Base-by-base conservation (phyloP, 2,797 vertebrate genomes). In the Loris lydekkerianus region DNA sequence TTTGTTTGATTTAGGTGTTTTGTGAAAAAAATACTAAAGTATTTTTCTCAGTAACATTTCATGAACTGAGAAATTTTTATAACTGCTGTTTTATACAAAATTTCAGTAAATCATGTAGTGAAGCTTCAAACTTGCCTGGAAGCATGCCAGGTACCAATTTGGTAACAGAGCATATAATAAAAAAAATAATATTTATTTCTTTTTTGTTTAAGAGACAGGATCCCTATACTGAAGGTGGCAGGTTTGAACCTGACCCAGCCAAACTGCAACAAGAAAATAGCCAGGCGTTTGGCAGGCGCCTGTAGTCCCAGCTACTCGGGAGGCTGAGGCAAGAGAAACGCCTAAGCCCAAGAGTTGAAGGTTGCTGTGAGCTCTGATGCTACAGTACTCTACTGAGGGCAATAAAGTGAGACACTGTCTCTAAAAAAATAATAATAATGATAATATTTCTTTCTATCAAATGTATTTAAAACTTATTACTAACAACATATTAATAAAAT, bases 1-100 rank as follows among this genome's bases (percentile, higher is more conserved):
- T 89, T 78, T 9, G n/a, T 82, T 97, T 95, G 10, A 29, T 43
- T 65, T 80, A 58, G 3, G 58, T 37, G 1, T 20, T 43, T 65
- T 31, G 10, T 34, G 1, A 25, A n/a, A 80, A 87, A 86, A 27
- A 18, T 29, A 40, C 13, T 61, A 20, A 67, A 3, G 18, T 1
- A 37, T n/a, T 80, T 49, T 49, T 49, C 13, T 49, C 49, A 49
- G 13, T 49, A 49, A 46, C 60, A 56, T 61, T 8, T 23, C 25
- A 72, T 80, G 49, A 83, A 11, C n/a, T 76, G 40, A 49, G n/a
- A 70, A 2, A 43, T 53, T 90, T 61, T 18, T 2, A 46, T 7
- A 80, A 61, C 17, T 23, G 43, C 9, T 37, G 1, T 56, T 81
- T 69, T 18, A 31, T 86, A 65, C 1, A 53, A 11, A 85, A 85